phyloP scores from a whole-genome alignment of 2,113 vertebrate genomes.

The Hemibagrus wyckioides region DNA sequence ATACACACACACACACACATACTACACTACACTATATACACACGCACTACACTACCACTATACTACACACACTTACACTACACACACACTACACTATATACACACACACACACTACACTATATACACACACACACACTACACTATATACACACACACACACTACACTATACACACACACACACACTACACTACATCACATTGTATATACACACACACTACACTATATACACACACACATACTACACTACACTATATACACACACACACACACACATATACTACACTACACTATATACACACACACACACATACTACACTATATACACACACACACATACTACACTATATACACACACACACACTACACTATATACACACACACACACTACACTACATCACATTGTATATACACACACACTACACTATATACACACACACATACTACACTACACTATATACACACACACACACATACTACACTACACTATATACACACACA shows the following conservation, averaged over 20 bases:
- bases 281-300: too few species aligned
- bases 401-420: too few species aligned
- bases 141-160: slow-evolving; percentile 17
- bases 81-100: slow-evolving; percentile 22
- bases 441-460: background rate
- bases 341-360: background rate
- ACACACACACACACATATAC: too few species aligned
- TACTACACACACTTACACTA: background rate
- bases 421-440: slow-evolving; percentile 13
- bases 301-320: slow-evolving; percentile 13
- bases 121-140: too few species aligned
- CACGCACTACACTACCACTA: background rate
- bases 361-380: slow-evolving; percentile 27
- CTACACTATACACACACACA: background rate
- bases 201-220: slow-evolving; percentile 12
- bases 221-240: slow-evolving; percentile 27
- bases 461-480: background rate
- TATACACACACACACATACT: background rate
- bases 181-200: background rate
- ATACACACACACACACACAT: slow-evolving; percentile 14
- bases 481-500: background rate
- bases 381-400: slow-evolving; percentile 1
- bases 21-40: too few species aligned
- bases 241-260: background rate
- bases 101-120: slow-evolving; percentile 15